A percentile compares a stretch with the other conserved stretches of the same genome.
These are phyloP conservation scores for Anastrepha ludens DNA, from an alignment of 1,140 invertebrate species.

Conservation along the genomic window DNA sequence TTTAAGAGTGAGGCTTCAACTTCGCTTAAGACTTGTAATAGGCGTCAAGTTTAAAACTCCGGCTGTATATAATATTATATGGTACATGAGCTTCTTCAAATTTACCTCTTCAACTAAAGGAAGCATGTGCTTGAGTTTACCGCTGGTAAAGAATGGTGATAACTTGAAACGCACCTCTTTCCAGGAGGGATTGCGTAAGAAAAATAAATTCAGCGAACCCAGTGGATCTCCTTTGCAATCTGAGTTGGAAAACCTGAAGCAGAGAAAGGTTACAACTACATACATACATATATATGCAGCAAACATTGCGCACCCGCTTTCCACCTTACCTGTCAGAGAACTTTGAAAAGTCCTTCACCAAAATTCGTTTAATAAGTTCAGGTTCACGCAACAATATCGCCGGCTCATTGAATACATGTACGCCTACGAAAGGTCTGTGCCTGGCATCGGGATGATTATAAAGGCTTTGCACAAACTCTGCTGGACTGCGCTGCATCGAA, in stretches of 20 bases:
- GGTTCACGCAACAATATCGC: conserved; percentile 76
- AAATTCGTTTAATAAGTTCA: conserved; percentile 75
- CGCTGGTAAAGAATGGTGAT: conserved; percentile 77
- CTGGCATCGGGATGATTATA: conserved; percentile 66
- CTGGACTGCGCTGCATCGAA: conserved; percentile 62
- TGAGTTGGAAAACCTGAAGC: conserved; percentile 74
- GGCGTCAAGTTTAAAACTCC: too few relatives aligned
- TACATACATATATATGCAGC: neutral
- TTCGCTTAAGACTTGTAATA: too few relatives aligned
- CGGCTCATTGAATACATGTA: conserved; percentile 75
- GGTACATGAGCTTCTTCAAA: neutral
- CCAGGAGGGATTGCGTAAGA: conserved; percentile 74
- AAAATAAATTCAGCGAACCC: conserved; percentile 70
- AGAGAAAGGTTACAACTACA: neutral
- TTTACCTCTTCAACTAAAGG: conserved; percentile 73
- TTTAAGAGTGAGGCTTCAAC: too few relatives aligned
- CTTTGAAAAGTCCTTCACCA: conserved; percentile 75
- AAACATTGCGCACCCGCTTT: neutral
- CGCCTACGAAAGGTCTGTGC: conserved; percentile 71
- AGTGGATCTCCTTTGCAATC: conserved; percentile 74
- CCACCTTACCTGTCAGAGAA: conserved; percentile 63
- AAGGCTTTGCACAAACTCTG: conserved; percentile 62
- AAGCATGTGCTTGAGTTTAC: conserved; percentile 77
- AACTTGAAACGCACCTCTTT: conserved; percentile 76
- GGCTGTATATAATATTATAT: too few relatives aligned